Percentiles rank a stretch among this genome's conserved stretches.
These are phyloP conservation scores for Chionodraco myersi DNA, from an alignment of 2,113 vertebrate species.

Conservation along the genomic window DNA sequence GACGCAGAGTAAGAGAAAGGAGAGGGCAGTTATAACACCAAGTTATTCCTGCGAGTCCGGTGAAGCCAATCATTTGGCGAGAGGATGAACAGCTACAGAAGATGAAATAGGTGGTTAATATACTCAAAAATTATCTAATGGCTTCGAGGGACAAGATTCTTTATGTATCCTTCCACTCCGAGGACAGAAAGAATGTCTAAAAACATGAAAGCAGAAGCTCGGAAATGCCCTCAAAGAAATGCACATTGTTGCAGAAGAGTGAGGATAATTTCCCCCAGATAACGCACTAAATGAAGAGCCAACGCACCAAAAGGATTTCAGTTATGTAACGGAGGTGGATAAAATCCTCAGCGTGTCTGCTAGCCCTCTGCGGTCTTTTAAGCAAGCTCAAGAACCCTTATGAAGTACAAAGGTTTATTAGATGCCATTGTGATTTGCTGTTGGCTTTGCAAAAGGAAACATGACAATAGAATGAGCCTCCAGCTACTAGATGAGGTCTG, in stretches of 20 bases:
- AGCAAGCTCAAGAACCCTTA: conserved; percentile 41
- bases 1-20: not conserved
- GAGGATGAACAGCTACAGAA: conserved; percentile 8
- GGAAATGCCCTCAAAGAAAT: conserved; percentile 53
- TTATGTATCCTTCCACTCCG: conserved; percentile 33
- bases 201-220: conserved; percentile 43
- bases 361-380: no score
- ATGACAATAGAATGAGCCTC: conserved; percentile 49
- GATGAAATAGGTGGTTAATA: conserved; percentile 14
- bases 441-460: no score
- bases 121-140: not conserved
- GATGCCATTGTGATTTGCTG: conserved; percentile 59
- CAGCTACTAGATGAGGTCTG: conserved; percentile 40
- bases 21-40: no score
- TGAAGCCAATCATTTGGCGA: conserved; percentile 9
- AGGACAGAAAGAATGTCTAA: conserved; percentile 24
- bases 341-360: no score
- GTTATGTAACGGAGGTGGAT: conserved; percentile 55
- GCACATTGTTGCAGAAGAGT: conserved; percentile 46
- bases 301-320: conserved; percentile 34
- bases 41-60: not conserved
- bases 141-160: not conserved
- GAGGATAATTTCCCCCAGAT: conserved; percentile 45
- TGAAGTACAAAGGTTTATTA: conserved; percentile 66
- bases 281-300: conserved; percentile 27